Percentiles rank a stretch among this genome's conserved stretches.
Evolutionary conservation across 2,113 vertebrate species (phyloP).

Genomic region (Trichechus manatus): DNA sequence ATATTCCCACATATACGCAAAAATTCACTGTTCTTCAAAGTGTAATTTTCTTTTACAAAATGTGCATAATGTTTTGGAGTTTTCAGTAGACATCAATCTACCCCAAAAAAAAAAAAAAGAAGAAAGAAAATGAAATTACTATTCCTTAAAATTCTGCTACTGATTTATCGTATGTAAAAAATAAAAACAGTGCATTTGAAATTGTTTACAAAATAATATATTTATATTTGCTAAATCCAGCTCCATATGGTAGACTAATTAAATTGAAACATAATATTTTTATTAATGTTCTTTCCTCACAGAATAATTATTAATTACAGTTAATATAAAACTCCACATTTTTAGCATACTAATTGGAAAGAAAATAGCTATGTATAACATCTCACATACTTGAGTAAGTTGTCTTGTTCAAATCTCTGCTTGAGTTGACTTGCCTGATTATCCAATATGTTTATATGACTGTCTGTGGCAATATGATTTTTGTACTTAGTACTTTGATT

Average conservation of each 20-base stretch:
- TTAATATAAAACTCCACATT: neutral
- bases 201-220: neutral
- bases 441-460: neutral
- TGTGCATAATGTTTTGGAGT: neutral
- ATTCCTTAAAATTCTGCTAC: neutral
- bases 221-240: constrained; percentile 15
- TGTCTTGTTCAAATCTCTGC: neutral
- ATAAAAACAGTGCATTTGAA: neutral
- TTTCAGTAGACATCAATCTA: neutral
- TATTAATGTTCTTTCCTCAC: constrained; percentile 2
- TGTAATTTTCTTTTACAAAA: neutral
- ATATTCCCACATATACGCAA: neutral
- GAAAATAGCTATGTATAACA: neutral
- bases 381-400: neutral
- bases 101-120: neutral
- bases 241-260: neutral
- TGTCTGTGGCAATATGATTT: neutral
- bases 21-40: neutral
- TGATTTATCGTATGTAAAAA: neutral
- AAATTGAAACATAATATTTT: constrained; percentile 43
- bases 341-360: constrained; percentile 8
- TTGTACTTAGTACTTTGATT: neutral
- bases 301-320: constrained; percentile 25
- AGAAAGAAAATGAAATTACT: neutral
- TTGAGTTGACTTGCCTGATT: neutral